A percentile compares a stretch with the other conserved stretches of the same genome.
These are phyloP conservation scores for Lasioglossum morio DNA, from an alignment of 2,888 invertebrate genomes.

Conservation along the genomic window DNA sequence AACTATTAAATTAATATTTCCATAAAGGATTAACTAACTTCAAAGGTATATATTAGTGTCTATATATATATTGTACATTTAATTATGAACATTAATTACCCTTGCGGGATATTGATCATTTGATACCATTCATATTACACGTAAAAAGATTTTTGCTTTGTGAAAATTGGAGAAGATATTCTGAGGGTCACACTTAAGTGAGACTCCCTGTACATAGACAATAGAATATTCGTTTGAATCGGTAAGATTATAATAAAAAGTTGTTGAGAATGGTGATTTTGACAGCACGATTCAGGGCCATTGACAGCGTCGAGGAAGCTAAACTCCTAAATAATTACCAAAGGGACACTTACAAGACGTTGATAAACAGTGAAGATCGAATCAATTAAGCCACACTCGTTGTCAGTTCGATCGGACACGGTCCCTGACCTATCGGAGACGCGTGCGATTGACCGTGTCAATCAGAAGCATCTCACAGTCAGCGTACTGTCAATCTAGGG, in stretches of 20 bases:
- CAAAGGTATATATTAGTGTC: too few relatives aligned
- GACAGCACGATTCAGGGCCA: neutral
- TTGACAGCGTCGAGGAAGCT: neutral
- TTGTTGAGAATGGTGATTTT: neutral
- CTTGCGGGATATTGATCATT: too few relatives aligned
- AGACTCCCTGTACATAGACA: too few relatives aligned
- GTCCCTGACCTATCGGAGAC: neutral
- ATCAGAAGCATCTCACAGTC: neutral
- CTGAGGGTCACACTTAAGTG: too few relatives aligned
- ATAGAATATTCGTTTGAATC: too few relatives aligned
- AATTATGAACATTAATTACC: too few relatives aligned
- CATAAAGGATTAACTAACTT: neutral
- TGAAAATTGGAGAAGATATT: too few relatives aligned
- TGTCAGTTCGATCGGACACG: neutral
- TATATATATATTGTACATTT: too few relatives aligned
- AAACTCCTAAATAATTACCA: neutral
- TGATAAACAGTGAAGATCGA: neutral
- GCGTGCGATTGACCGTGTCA: conserved; percentile 1
- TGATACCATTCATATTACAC: too few relatives aligned
- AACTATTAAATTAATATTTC: neutral
- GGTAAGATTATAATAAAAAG: neutral
- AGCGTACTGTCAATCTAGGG: neutral
- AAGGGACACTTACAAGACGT: neutral
- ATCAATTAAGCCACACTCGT: neutral
- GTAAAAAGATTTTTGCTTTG: too few relatives aligned